Evolutionary conservation across 64 coral and sea anemone genomes (phyloP), one percentile per base, ranked within the genome.

Genomic region (Trachythela sp.): DNA sequence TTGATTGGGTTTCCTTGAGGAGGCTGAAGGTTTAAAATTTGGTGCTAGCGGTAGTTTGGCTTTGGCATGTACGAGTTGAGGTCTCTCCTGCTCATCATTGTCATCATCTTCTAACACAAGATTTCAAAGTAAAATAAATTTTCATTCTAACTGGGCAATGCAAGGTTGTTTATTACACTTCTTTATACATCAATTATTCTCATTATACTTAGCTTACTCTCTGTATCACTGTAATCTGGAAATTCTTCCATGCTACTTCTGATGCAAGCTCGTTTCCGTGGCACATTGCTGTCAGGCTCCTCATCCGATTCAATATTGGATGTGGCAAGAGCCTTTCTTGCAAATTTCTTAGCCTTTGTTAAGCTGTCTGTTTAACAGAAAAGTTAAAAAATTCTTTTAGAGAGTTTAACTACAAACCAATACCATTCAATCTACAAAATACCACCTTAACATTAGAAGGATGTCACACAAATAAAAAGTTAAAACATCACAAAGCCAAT

Each of bases 161-260:
- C 26, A 2, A 80, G 20, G 75, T 17, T 4, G n/a, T n/a, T n/a
- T n/a, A n/a, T n/a, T n/a, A n/a, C n/a, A n/a, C n/a, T n/a, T n/a
- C n/a, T n/a, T n/a, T 80, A 10, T 35, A 37, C 15, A 17, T 7
- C 71, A 77, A 3, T 18, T 80, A 37, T 80, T 36, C 4, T 80
- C 1, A 80, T 39, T 34, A 37, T 18, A 80, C 34, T 38, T 36
- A 80, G 8, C 75, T 80, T 80, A 80, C 75, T 80, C 31, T 80
- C 75, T 80, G 75, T 80, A 39, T 80, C 75, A 80, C 75, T 80
- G 75, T 80, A 80, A 37, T 80, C 75, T 36, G 75, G 75, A 80
- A 80, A 80, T 0, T 80, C 75, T 38, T 80, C 75, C 75, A 80
- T 80, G 33, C 75, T 80, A 80, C 75, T 80, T 80, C 75, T 80